Evolutionary conservation across 1,140 invertebrate species (phyloP), one percentile per base, ranked within the genome.

Genomic region (Mactra quadrangularis): DNA sequence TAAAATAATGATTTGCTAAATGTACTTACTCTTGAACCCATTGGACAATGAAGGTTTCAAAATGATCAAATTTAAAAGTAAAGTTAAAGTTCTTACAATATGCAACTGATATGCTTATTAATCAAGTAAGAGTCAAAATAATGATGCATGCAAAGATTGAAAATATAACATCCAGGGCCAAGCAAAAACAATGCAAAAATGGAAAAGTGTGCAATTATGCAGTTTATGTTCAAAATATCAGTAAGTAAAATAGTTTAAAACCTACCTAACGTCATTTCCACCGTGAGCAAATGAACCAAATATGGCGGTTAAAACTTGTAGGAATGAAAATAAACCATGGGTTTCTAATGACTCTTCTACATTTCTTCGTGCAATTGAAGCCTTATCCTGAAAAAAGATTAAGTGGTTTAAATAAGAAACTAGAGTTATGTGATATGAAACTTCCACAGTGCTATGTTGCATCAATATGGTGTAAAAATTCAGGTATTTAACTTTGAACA

Each of bases 231-330:
- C 13, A 7, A n/a, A 55, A 6, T 6, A n/a, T 7, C 13, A 55
- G 25, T 6, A 7, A 22, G 25, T 11, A 11, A 15, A n/a, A n/a
- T n/a, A n/a, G n/a, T n/a, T n/a, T n/a, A n/a, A n/a, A n/a, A 52
- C 74, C 50, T 84, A 96, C 96, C 96, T 98, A 47, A 99, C 98
- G 94, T 99, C 98, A 93, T 99, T 99, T 27, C 98, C 98, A 50
- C 98, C 99, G 91, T 99, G 99, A 53, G 98, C 99, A 93, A 99
- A 99, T 81, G 98, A 97, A 0, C 98, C 98, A 94, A 99, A 99
- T 25, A 97, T 96, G 0, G 99, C 99, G 0, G 98, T 99, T 35
- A 99, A 93, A 45, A 99, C 96, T 94, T 99, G 98, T 4, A 99
- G 94, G 91, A 98, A 98, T 45, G 97, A 97, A 93, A 99, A 99